Percentiles rank a stretch among this genome's conserved stretches.
phyloP scores from a whole-genome alignment of 2,113 vertebrate genomes.

The Amblyornis subalaris region DNA sequence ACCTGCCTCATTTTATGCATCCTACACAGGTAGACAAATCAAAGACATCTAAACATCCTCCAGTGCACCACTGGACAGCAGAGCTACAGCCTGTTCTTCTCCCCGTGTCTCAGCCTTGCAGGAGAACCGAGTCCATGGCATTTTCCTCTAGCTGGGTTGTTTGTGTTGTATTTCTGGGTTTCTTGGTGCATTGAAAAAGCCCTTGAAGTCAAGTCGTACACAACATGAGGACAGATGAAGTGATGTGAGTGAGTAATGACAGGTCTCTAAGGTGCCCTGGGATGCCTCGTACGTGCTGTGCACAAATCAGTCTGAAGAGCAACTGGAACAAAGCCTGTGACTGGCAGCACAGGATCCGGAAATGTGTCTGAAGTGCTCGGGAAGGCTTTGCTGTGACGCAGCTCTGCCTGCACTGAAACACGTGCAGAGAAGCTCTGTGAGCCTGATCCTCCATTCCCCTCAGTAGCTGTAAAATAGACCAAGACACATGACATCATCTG shows the following conservation, averaged over 20 bases:
- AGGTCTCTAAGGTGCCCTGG: neutral
- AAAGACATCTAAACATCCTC: neutral
- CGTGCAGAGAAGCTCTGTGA: rapidly evolving
- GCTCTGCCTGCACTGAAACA: neutral
- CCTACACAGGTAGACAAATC: rapidly evolving
- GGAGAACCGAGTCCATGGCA: rapidly evolving
- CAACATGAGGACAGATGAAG: neutral
- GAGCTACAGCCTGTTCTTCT: neutral
- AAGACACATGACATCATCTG: neutral
- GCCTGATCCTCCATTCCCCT: neutral
- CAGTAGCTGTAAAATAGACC: neutral
- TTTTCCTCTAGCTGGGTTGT: neutral
- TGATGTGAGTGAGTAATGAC: neutral
- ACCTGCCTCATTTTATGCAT: neutral
- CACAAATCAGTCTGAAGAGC: neutral
- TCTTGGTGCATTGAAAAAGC: neutral
- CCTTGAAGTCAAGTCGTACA: neutral
- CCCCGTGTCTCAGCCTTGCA: neutral
- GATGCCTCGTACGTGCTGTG: rapidly evolving
- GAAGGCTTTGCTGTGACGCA: neutral
- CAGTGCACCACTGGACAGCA: neutral
- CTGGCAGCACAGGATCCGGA: neutral
- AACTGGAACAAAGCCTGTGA: neutral
- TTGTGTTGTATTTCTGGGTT: neutral
- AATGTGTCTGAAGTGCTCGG: neutral